phyloP scores from a whole-genome alignment of 2,113 vertebrate genomes.

The Aspiorhynchus laticeps region DNA sequence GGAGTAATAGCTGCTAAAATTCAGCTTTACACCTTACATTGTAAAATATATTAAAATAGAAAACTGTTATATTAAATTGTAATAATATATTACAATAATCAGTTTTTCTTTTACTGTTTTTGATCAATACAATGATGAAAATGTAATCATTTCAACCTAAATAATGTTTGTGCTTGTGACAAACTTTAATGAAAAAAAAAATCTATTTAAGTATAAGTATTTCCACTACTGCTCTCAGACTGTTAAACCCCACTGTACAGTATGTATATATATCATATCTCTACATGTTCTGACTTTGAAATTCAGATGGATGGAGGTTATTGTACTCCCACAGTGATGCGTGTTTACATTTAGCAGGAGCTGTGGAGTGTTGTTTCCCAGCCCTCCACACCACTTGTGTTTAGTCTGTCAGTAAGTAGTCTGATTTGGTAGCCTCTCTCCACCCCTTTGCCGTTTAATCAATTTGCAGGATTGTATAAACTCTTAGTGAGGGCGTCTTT shows the following conservation, averaged over 20 bases:
- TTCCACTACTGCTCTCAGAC: not conserved
- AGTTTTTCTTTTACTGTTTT: not conserved
- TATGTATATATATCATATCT: not conserved
- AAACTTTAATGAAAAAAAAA: not conserved
- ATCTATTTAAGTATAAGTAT: not conserved
- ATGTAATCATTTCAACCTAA: not conserved
- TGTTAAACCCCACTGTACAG: not conserved
- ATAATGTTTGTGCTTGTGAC: not conserved
- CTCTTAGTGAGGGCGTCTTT: constrained; percentile 73
- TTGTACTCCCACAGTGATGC: constrained; percentile 53
- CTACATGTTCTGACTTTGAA: constrained; percentile 25
- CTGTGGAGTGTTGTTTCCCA: constrained; percentile 56
- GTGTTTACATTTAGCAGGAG: constrained; percentile 45
- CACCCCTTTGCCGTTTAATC: constrained; percentile 69
- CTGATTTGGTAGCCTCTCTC: constrained; percentile 61
- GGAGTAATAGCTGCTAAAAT: too few species aligned
- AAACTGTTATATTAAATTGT: too few species aligned
- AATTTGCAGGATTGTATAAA: constrained; percentile 76
- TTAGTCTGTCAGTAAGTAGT: constrained; percentile 67
- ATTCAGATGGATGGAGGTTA: constrained; percentile 35
- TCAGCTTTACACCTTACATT: too few species aligned
- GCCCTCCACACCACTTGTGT: constrained; percentile 61
- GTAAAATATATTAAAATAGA: not conserved
- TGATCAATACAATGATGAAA: not conserved
- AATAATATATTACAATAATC: not conserved